phyloP scores from a whole-genome alignment of 2,113 vertebrate species.

The Rattus norvegicus region DNA sequence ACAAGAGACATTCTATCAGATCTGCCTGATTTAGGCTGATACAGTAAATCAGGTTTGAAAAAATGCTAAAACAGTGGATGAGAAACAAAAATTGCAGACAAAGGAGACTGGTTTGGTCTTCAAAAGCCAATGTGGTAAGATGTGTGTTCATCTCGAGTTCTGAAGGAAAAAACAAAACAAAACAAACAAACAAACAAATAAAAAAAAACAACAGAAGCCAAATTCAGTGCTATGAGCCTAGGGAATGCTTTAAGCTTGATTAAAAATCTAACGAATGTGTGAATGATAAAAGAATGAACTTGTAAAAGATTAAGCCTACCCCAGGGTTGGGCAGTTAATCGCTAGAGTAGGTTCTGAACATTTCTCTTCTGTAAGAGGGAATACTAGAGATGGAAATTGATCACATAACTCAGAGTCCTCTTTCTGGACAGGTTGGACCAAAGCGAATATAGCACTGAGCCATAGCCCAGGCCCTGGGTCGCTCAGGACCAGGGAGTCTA shows the following conservation, averaged over 20 bases:
- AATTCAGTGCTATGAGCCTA: neutral
- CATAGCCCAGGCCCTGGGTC: neutral
- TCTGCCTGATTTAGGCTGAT: neutral
- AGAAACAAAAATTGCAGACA: neutral
- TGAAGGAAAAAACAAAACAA: neutral
- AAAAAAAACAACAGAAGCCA: neutral
- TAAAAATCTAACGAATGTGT: neutral
- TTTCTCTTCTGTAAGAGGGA: neutral
- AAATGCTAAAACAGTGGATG: neutral
- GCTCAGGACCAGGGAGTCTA: neutral
- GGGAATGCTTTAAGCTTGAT: neutral
- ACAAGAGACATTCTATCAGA: too few relatives aligned
- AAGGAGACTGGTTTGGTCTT: neutral
- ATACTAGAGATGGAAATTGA: neutral
- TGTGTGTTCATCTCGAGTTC: neutral
- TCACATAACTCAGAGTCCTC: neutral
- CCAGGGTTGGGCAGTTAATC: neutral
- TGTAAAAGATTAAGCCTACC: neutral
- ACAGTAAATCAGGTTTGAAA: neutral
- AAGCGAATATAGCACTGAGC: neutral
- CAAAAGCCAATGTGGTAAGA: neutral
- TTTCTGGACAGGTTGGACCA: neutral
- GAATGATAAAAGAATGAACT: neutral
- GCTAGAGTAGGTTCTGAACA: neutral
- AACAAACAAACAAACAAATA: neutral